Evolutionary conservation across 2,797 vertebrate species (phyloP).

Genomic region (Lateolabrax maculatus): DNA sequence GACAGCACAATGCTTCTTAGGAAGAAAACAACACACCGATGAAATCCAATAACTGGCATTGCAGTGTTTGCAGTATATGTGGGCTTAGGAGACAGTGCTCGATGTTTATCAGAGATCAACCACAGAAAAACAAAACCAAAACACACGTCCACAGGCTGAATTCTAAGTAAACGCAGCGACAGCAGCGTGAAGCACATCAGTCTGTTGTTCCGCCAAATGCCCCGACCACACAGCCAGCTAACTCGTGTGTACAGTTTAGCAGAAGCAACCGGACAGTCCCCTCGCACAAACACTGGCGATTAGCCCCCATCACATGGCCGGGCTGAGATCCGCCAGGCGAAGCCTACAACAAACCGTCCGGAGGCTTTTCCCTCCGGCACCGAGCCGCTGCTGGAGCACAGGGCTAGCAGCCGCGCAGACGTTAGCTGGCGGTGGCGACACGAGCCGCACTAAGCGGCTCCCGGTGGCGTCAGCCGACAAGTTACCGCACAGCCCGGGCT

Average conservation of each 20-base stretch:
- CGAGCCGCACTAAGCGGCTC: not conserved
- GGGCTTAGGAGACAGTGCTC: not conserved
- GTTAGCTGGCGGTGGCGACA: slow-evolving; percentile 13
- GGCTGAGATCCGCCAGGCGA: slow-evolving; percentile 8
- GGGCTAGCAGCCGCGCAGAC: slow-evolving; percentile 26
- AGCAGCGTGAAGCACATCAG: slow-evolving; percentile 17
- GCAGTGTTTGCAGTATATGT: not conserved
- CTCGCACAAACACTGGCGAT: not conserved
- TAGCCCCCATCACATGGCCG: slow-evolving; percentile 16
- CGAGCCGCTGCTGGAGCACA: too few relatives aligned
- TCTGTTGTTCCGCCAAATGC: slow-evolving; percentile 32
- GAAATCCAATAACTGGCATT: not conserved
- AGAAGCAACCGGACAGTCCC: slow-evolving; percentile 1
- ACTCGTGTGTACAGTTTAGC: not conserved
- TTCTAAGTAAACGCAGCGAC: not conserved
- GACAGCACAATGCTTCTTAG: slow-evolving; percentile 2
- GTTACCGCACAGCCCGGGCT: not conserved
- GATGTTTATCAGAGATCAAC: slow-evolving; percentile 5
- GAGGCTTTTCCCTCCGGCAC: slow-evolving; percentile 29
- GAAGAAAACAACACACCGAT: too few relatives aligned
- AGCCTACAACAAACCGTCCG: slow-evolving; percentile 19
- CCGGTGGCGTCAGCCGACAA: not conserved
- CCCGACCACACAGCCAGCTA: not conserved
- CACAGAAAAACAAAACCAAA: too few relatives aligned
- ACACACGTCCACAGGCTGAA: not conserved